phyloP scores from a whole-genome alignment of 2,113 vertebrate species.

The Elgaria multicarinata region DNA sequence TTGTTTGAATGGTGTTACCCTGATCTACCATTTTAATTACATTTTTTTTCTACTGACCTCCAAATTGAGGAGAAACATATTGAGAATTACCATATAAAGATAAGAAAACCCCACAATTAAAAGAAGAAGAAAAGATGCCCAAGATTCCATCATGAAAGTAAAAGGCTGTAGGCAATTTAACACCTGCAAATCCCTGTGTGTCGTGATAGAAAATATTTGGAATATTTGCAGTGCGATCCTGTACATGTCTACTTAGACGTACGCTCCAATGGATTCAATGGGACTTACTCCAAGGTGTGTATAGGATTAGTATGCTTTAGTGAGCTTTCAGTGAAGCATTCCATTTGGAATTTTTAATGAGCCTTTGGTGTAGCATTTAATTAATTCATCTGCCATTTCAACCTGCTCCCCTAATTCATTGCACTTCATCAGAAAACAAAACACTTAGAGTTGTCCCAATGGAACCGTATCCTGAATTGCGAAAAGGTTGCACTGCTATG shows the following conservation, averaged over 20 bases:
- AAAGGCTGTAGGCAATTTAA: slow-evolving; percentile 65
- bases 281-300: too few species aligned
- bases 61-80: slow-evolving; percentile 41
- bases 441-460: slow-evolving; percentile 24
- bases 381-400: slow-evolving; percentile 32
- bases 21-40: slow-evolving; percentile 24
- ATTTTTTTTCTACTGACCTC: slow-evolving; percentile 16
- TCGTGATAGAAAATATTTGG: slow-evolving; percentile 36
- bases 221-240: slow-evolving; percentile 32
- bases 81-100: slow-evolving; percentile 39
- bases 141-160: slow-evolving; percentile 42
- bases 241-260: too few species aligned
- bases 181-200: slow-evolving; percentile 50
- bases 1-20: slow-evolving; percentile 35
- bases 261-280: too few species aligned
- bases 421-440: slow-evolving; percentile 20
- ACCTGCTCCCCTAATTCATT: neutral
- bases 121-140: slow-evolving; percentile 57
- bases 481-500: slow-evolving; percentile 4
- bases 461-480: slow-evolving; percentile 4
- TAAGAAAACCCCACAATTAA: slow-evolving; percentile 8
- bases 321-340: slow-evolving; percentile 41
- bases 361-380: slow-evolving; percentile 36
- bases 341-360: slow-evolving; percentile 31
- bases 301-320: neutral